A percentile compares a stretch with the other conserved stretches of the same genome.
Conservation (phyloP, 2,113 vertebrate genomes). For the Microtus montanus region DNA sequence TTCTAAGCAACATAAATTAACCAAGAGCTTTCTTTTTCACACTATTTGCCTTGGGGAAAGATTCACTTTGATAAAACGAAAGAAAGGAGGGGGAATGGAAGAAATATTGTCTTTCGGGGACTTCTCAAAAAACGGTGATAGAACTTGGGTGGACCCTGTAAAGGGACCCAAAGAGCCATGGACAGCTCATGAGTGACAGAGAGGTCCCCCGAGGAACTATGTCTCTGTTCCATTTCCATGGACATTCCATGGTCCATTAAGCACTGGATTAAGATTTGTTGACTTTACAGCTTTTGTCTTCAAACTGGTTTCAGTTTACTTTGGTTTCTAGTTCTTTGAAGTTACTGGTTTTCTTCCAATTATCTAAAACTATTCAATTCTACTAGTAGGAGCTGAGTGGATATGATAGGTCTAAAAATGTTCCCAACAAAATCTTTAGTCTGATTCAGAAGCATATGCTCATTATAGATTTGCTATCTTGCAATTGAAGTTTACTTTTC, state of each 20-base stretch:
- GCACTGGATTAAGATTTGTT: background rate
- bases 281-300: background rate
- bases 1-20: constrained; percentile 72
- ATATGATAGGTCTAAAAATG: background rate
- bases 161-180: background rate
- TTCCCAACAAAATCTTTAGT: background rate
- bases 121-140: background rate
- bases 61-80: constrained; percentile 59
- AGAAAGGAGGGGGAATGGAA: too few species aligned
- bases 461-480: constrained; percentile 29
- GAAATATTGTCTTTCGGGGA: background rate
- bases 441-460: background rate
- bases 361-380: constrained; percentile 32
- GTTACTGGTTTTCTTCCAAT: constrained; percentile 21
- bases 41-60: constrained; percentile 54
- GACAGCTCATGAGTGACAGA: constrained; percentile 78
- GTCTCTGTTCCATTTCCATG: background rate
- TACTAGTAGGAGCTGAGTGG: background rate
- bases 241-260: background rate
- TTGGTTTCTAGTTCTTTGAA: constrained; percentile 30
- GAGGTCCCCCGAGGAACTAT: constrained; percentile 73
- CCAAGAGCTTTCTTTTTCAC: constrained; percentile 64
- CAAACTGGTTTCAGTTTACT: background rate
- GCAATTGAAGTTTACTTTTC: constrained; percentile 15
- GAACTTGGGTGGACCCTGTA: background rate